phyloP scores from a whole-genome alignment of 2,888 invertebrate species.

The Perdita meconis region DNA sequence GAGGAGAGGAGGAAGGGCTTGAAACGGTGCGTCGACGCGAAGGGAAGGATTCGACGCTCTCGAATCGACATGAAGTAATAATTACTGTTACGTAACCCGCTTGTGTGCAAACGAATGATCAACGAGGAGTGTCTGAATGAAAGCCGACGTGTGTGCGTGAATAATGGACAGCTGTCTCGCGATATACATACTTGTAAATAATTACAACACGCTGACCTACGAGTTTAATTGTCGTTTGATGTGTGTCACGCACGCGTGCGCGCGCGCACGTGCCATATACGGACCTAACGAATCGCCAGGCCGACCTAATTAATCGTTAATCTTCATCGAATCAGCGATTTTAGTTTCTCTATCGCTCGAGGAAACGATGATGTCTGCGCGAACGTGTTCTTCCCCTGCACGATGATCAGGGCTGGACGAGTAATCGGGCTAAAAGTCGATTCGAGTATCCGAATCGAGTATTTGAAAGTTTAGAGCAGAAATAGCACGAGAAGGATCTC shows the following conservation, averaged over 20 bases:
- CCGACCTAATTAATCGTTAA: slow-evolving; percentile 73
- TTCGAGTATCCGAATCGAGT: neutral
- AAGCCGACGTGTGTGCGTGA: slow-evolving; percentile 44
- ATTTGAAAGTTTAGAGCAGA: neutral
- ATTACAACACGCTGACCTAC: slow-evolving; percentile 56
- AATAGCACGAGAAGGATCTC: neutral
- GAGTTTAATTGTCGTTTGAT: slow-evolving; percentile 68
- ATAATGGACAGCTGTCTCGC: slow-evolving; percentile 39
- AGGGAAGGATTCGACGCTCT: slow-evolving; percentile 17
- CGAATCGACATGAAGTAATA: slow-evolving; percentile 1
- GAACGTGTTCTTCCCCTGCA: slow-evolving; percentile 66
- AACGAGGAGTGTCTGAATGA: slow-evolving; percentile 47
- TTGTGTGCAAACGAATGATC: slow-evolving; percentile 53
- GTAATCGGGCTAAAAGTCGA: neutral
- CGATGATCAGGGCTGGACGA: neutral
- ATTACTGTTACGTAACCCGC: slow-evolving; percentile 32
- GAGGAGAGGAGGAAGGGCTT: too few relatives aligned
- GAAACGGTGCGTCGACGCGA: too few relatives aligned
- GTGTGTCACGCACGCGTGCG: slow-evolving; percentile 59
- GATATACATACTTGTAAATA: slow-evolving; percentile 70
- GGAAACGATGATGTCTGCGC: slow-evolving; percentile 43
- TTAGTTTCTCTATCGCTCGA: slow-evolving; percentile 53
- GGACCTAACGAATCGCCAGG: slow-evolving; percentile 68
- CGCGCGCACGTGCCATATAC: slow-evolving; percentile 21
- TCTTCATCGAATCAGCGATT: slow-evolving; percentile 66